Base-by-base conservation (phyloP, 2,888 invertebrate species). In the Ochropacha duplaris region DNA sequence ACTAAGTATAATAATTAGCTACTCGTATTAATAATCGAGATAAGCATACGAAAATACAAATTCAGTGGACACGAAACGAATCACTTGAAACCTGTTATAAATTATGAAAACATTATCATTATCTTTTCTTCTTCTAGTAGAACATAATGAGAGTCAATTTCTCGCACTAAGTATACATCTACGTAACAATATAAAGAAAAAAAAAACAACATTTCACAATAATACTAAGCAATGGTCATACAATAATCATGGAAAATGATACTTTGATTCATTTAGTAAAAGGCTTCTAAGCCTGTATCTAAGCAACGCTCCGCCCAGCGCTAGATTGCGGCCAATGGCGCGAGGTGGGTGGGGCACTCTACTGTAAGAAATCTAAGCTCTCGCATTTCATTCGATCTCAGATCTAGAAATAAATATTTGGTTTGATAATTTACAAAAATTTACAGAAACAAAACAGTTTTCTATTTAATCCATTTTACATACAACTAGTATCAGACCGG, bases 261-360 rank as follows among this genome's bases (percentile, higher is more conserved):
- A 44, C 72, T 72, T 72, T 65, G 64, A 73, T 71, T 67, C 61
- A 67, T 70, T 76, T 74, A 66, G 76, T 76, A 73, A 79, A 84
- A 83, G 81, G 77, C 79, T 87, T 87, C 89, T 90, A 90, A 90
- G 81, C 75, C 76, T 68, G 76, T 84, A 84, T 90, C 91, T 90
- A 91, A 91, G 82, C 84, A 76, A 80, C 79, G 90, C 89, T 79
- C 87, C 91, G 88, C 91, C 91, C 90, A 79, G 74, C 84, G 79
- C 77, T 84, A 80, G 79, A 80, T 77, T 62, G 76, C 81, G 70
- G 66, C 92, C 92, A 92, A 92, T 92, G 66, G 83, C 85, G 83
- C 72, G 72, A 69, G 68, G 78, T 78, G 90, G 91, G 92, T 89
- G 92, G 87, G 72, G 88, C 90, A 71, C 72, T 61, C 60, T 68